Evolutionary conservation across 2,888 invertebrate genomes (phyloP).

Genomic region (Chrysolina haemoptera): DNA sequence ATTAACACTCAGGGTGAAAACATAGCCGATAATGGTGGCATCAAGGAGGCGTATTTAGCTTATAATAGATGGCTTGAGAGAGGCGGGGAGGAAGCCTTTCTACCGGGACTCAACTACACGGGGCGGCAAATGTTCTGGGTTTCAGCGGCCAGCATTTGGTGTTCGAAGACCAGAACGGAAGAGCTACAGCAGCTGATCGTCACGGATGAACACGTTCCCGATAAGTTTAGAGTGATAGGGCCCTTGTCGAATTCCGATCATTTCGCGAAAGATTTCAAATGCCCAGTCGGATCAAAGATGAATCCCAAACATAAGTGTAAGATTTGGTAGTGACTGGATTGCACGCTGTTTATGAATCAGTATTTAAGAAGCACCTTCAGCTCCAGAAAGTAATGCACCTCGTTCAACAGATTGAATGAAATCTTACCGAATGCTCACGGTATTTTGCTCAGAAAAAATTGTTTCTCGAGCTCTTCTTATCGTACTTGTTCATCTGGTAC

Average conservation of each 20-base stretch:
- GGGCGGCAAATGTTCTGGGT: constrained; percentile 74
- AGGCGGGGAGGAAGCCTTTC: constrained; percentile 62
- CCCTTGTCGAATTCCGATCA: constrained; percentile 75
- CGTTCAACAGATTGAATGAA: background rate
- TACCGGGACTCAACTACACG: constrained; percentile 65
- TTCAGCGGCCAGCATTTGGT: constrained; percentile 76
- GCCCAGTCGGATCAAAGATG: constrained; percentile 74
- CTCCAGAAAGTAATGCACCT: background rate
- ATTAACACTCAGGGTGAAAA: constrained; percentile 95
- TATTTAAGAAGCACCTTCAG: too few species aligned
- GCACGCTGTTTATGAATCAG: background rate
- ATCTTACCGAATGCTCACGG: too few species aligned
- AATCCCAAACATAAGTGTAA: constrained; percentile 76
- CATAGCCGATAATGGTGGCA: constrained; percentile 95
- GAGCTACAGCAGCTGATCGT: constrained; percentile 64
- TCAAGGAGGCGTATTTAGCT: constrained; percentile 85
- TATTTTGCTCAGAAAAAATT: too few species aligned
- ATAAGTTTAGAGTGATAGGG: constrained; percentile 74
- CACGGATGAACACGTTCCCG: constrained; percentile 69
- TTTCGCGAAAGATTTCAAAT: constrained; percentile 76
- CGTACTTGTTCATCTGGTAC: too few species aligned
- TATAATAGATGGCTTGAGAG: constrained; percentile 64
- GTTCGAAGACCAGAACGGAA: constrained; percentile 68
- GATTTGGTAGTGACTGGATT: constrained; percentile 73
- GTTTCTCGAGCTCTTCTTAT: too few species aligned